These are phyloP conservation scores for Diabrotica undecimpunctata DNA, from an alignment of 1,140 invertebrate species.

Conservation along the genomic window DNA sequence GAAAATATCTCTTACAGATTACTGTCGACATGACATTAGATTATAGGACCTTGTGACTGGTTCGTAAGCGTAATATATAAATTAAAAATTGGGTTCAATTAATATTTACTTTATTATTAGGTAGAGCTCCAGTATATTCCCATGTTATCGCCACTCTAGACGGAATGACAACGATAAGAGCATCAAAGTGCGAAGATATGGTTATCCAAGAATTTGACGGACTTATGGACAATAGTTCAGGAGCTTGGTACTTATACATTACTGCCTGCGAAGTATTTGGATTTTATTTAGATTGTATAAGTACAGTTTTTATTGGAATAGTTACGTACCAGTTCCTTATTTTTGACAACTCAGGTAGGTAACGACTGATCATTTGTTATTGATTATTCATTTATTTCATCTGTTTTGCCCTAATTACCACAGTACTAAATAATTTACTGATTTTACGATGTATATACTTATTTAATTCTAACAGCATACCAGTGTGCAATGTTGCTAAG, in stretches of 20 bases:
- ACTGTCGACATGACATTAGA: too few relatives aligned
- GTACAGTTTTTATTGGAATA: conserved; percentile 64
- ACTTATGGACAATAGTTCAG: conserved; percentile 67
- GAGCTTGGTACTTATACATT: conserved; percentile 73
- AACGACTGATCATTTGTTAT: neutral
- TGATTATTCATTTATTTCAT: neutral
- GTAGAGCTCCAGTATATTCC: conserved; percentile 71
- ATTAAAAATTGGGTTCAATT: too few relatives aligned
- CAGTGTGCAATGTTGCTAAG: too few relatives aligned
- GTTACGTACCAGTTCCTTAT: conserved; percentile 62
- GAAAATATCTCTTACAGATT: too few relatives aligned
- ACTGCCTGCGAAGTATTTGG: conserved; percentile 77
- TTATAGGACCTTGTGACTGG: too few relatives aligned
- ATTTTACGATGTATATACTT: too few relatives aligned
- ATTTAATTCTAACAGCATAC: too few relatives aligned
- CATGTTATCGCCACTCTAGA: conserved; percentile 69
- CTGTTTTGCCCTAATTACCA: too few relatives aligned
- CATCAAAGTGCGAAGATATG: conserved; percentile 58
- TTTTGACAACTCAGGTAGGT: conserved; percentile 41
- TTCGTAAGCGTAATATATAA: too few relatives aligned
- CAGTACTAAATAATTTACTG: too few relatives aligned
- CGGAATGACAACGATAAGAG: conserved; percentile 72
- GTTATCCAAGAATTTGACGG: conserved; percentile 66
- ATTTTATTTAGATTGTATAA: conserved; percentile 69
- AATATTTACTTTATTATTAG: conserved; percentile 43